Base-by-base conservation (phyloP, 1,140 invertebrate genomes). In the Caenorhabditis brenneri region DNA sequence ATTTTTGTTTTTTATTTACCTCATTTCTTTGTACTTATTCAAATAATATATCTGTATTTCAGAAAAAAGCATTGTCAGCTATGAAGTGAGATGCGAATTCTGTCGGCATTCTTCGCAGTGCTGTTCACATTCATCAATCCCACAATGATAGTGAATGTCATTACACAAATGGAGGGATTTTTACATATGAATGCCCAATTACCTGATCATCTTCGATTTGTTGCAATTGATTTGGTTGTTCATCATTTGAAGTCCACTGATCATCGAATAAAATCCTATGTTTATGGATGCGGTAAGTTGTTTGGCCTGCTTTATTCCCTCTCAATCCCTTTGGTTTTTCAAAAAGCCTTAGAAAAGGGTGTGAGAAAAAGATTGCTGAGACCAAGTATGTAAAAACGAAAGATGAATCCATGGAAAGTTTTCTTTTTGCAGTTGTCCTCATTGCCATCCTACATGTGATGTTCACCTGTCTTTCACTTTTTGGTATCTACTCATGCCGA, bases 121-220 rank as follows among this genome's bases (percentile, higher is more conserved):
- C 84, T 85, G 33, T 85, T 85, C 69, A 78, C 53, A 22, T 85
- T 85, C 80, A 85, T 85, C 84, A 85, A 85, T 49, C 84, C 84
- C 7, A 80, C 79, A 49, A 85, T 85, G 84, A 85, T 85, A 10
- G 53, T 85, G 19, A 85, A 85, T 36, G 81, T 82, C 27, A 60
- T 82, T 10, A 69, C 81, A 19, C 55, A 82, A 82, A 33, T 82
- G 29, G 81, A 82, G 42, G 33, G 33, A 12, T 65, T 82, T 22
- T 24, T 82, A 6, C 6, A 74, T 12, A 74, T 74, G 36, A 74
- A 74, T 42, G 7, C 36, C 10, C 65, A 74, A 46, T 15, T 74
- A n/a, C 65, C 65, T 1, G 36, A 74, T 4, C 65, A 74, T 65
- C 80, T 60, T 65, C 39, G 55, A 31, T 53, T 82, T 19, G 3